Evolutionary conservation across 2,797 vertebrate species (phyloP), one percentile per base, ranked within the genome.

Genomic region (Pteronotus mesoamericanus): DNA sequence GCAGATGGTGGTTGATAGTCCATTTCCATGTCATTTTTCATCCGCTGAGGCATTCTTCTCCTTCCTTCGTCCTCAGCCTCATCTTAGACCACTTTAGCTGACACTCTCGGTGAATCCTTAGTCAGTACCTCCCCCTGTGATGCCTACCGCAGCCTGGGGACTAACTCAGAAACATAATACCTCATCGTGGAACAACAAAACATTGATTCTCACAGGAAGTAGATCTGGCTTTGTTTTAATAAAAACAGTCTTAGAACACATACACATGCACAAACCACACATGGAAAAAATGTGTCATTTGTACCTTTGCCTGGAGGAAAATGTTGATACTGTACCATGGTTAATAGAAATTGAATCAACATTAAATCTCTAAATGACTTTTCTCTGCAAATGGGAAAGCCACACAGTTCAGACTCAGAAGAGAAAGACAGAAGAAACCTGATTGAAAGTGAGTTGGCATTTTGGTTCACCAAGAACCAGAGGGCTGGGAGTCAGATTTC

Each of bases 231-330:
- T 97, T 97, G 93, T 97, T 97, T 98, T 95, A 98, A 97, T 98
- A 94, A 97, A 98, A 98, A 96, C 96, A 97, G 77, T 90, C 95
- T 97, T 91, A 91, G 89, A 91, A 83, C 75, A 68, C 96, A 71
- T 46, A 83, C 53, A 89, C 22, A 68, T 3, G 32, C 77, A 96
- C 88, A 8, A 0, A 86, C 78, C 89, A 79, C 96, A 79, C 96
- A 91, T 96, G 95, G 97, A 98, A 98, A 98, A 97, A 97, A 94
- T 59, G 68, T 1, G 57, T 98, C 98, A 98, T 92, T 97, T 97
- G 92, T 97, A 78, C 95, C 96, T 97, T 94, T 95, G 95, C 92
- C 96, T 96, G 71, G 91, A 97, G 93, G 97, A 95, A 98, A 97
- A 97, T 94, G 90, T 98, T 98, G 97, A 92, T 96, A 93, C 89